phyloP scores from a whole-genome alignment of 2,888 invertebrate genomes.

The Autographa gamma region DNA sequence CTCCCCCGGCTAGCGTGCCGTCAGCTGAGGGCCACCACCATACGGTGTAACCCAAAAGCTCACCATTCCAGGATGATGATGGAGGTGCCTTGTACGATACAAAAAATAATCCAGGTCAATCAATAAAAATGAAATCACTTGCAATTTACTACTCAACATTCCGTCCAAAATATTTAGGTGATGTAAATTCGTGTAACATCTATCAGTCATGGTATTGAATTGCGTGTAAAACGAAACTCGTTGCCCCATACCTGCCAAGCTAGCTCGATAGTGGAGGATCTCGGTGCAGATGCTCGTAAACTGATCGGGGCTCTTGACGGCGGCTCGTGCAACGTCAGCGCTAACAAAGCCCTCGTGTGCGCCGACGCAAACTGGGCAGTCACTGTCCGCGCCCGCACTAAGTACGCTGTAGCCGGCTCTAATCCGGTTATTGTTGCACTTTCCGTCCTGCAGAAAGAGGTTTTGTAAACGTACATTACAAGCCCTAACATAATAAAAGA shows the following conservation, averaged over 20 bases:
- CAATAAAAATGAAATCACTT: neutral
- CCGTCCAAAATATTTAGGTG: too few relatives aligned
- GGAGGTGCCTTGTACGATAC: conserved; percentile 89
- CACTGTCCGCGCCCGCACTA: conserved; percentile 82
- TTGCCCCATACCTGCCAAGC: conserved; percentile 79
- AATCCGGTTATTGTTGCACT: conserved; percentile 82
- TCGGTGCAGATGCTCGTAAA: conserved; percentile 80
- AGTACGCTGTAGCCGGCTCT: conserved; percentile 84
- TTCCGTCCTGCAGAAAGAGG: conserved; percentile 70
- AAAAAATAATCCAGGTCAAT: neutral
- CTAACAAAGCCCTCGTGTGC: conserved; percentile 81
- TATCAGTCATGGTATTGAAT: neutral
- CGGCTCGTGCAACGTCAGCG: conserved; percentile 83
- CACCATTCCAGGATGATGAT: conserved; percentile 92
- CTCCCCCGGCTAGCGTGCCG: conserved; percentile 76
- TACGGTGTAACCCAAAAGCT: conserved; percentile 93
- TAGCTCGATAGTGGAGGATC: conserved; percentile 80
- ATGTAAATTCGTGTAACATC: too few relatives aligned
- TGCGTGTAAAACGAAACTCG: neutral
- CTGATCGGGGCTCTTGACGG: conserved; percentile 81
- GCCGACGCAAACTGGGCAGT: conserved; percentile 85
- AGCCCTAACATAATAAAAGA: neutral
- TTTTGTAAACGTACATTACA: neutral
- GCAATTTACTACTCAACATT: too few relatives aligned
- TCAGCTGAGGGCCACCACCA: conserved; percentile 90